These are phyloP conservation scores for Arctopsyche grandis DNA, from an alignment of 1,140 invertebrate genomes.

Conservation along the genomic window DNA sequence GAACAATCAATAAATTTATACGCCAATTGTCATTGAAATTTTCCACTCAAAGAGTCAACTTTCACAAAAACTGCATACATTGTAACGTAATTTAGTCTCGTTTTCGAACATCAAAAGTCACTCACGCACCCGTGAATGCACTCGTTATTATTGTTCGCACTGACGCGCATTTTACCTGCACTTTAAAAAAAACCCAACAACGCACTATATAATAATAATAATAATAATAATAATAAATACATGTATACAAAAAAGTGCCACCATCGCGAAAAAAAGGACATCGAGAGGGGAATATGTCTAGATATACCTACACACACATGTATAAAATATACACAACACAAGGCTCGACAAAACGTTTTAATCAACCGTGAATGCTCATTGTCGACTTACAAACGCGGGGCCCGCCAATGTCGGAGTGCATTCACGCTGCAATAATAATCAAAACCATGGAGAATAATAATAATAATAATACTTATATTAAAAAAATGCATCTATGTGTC, in stretches of 20 bases:
- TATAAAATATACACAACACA: neutral
- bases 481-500: neutral
- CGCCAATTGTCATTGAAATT: too few species aligned
- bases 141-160: too few species aligned
- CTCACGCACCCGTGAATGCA: too few species aligned
- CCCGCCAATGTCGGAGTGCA: conserved; percentile 2
- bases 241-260: neutral
- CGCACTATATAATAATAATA: neutral
- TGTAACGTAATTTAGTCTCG: too few species aligned
- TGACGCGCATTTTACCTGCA: too few species aligned
- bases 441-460: neutral
- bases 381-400: conserved; percentile 49
- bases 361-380: conserved; percentile 54
- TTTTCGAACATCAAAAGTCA: too few species aligned
- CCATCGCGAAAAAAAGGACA: neutral
- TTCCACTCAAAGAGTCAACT: too few species aligned
- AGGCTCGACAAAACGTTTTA: conserved; percentile 51
- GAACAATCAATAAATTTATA: too few species aligned
- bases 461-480: neutral
- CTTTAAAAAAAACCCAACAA: too few species aligned
- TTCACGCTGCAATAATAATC: conserved; percentile 26
- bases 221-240: neutral
- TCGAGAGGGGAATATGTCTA: too few species aligned
- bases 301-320: too few species aligned
- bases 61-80: too few species aligned